Percentiles rank a stretch among this genome's conserved stretches.
Evolutionary conservation across 23 tunicate genomes (phyloP).

Genomic region (Trididemnum miniatum): DNA sequence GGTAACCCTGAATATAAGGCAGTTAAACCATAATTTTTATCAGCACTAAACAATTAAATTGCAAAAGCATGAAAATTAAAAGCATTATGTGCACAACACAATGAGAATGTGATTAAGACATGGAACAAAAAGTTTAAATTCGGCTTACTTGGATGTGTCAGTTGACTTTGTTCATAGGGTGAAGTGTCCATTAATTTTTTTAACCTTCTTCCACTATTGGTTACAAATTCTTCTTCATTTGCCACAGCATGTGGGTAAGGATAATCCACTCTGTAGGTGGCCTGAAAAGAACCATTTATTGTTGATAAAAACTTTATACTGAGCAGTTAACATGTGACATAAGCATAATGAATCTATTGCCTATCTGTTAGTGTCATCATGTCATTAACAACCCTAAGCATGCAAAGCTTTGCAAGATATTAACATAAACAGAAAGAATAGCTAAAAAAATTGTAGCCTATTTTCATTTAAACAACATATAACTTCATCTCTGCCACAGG

Average conservation of each 20-base stretch:
- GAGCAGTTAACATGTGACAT: too few relatives aligned
- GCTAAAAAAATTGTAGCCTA: too few relatives aligned
- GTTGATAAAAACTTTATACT: neutral
- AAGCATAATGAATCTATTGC: too few relatives aligned
- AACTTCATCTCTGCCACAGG: too few relatives aligned
- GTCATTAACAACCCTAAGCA: neutral
- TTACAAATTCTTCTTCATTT: constrained; percentile 82
- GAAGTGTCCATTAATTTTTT: constrained; percentile 13
- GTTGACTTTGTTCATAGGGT: neutral
- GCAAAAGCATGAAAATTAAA: neutral
- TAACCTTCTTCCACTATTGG: constrained; percentile 69
- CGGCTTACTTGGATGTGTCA: too few relatives aligned
- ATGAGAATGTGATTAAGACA: neutral
- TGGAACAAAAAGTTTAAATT: neutral
- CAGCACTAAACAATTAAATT: neutral
- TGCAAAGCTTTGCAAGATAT: too few relatives aligned
- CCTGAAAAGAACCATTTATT: constrained; percentile 31
- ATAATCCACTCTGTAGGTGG: constrained; percentile 61
- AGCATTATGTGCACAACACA: neutral
- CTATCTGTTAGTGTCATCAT: too few relatives aligned
- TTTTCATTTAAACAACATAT: too few relatives aligned
- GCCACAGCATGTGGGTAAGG: constrained; percentile 71
- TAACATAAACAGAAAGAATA: too few relatives aligned
- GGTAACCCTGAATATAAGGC: too few relatives aligned
- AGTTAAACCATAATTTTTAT: neutral